These are phyloP conservation scores for Xiphorhynchus erythropygius DNA, from an alignment of 2,797 vertebrate species.

Conservation along the genomic window DNA sequence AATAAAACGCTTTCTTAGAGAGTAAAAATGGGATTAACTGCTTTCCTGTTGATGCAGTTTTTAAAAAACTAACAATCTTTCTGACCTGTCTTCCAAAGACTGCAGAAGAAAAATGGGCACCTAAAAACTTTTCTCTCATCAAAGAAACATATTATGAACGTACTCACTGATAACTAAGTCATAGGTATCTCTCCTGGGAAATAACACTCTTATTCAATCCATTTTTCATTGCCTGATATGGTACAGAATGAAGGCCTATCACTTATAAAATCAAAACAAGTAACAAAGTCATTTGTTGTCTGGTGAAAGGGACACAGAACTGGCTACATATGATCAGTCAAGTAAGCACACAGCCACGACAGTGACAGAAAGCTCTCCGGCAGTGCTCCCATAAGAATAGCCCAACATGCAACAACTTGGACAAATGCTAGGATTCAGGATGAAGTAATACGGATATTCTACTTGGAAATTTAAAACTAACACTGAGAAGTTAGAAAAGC, in stretches of 20 bases:
- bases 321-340: rapidly evolving
- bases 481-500: neutral
- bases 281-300: neutral
- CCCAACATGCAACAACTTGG: neutral
- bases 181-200: neutral
- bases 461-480: neutral
- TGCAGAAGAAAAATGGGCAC: rapidly evolving
- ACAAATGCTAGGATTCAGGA: neutral
- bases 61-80: neutral
- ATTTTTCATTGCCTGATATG: neutral
- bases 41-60: neutral
- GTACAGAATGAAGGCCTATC: neutral
- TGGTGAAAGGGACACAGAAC: neutral
- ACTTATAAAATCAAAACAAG: neutral
- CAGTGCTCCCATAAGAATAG: rapidly evolving
- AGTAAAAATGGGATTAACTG: neutral
- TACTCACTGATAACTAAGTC: neutral
- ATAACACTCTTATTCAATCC: neutral
- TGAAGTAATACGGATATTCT: neutral
- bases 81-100: neutral
- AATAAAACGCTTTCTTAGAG: neutral
- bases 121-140: neutral
- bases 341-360: neutral
- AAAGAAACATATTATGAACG: neutral
- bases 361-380: neutral